Evolutionary conservation across 1,140 invertebrate genomes (phyloP), one percentile per base, ranked within the genome.

Genomic region (Drosophila tani): DNA sequence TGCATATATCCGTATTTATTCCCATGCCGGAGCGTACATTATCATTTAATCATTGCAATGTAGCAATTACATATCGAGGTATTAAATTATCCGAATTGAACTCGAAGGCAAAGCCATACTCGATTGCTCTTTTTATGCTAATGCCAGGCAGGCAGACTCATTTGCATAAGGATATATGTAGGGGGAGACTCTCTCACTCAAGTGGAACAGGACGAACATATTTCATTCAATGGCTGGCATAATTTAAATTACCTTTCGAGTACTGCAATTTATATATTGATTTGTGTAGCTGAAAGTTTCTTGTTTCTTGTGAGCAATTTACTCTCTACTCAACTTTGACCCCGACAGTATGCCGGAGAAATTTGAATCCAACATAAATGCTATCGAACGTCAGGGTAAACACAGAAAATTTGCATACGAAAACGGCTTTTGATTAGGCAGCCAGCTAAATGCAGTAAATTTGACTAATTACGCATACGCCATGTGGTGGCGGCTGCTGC

Each of bases 61-160:
- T 68, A 83, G 73, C 77, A 87, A 87, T 87, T 86, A 80, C 84
- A 79, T 77, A 55, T 84, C 62, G 65, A 77, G 67, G 76, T 81
- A 82, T 80, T 87, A 76, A 82, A 86, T 80, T 82, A 82, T 77
- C 41, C 40, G 43, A 58, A 57, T 60, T 43, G 58, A 57, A 24
- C 29, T 50, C 51, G 43, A 57, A 19, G 47, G 62, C 47, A 35
- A 49, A 64, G 59, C 65, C 62, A 24, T 29, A 45, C 63, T 69
- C 56, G 49, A 66, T 75, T 55, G 77, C 45, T 43, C 55, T 70
- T 63, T 73, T 83, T 74, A 87, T 88, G 83, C 76, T 77, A 88
- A 87, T 88, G 50, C 46, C 38, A 49, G 35, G n/a, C 53, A 55
- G 53, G 21, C 35, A 38, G 15, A 21, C 55, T 51, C 19, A 87